Evolutionary conservation across 2,113 vertebrate species (phyloP), one percentile per base, ranked within the genome.

Genomic region (Pipra filicauda): DNA sequence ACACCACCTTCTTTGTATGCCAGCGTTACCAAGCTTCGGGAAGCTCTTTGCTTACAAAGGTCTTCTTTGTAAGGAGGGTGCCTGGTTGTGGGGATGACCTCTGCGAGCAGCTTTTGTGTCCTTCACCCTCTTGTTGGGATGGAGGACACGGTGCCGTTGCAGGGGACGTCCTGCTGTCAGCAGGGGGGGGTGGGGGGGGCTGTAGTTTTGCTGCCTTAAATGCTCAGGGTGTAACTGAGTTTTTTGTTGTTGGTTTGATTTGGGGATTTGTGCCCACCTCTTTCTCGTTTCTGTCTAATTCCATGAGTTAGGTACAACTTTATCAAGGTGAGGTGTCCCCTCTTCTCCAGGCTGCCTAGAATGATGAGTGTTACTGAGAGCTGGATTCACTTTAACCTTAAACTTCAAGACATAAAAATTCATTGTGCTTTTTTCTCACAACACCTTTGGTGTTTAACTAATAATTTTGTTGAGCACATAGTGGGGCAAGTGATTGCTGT

Each of bases 61-160:
- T 22, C 10, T 39, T 8, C 78, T 57, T 77, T 91, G 64, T 93
- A 8, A 62, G 37, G 43, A 46, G 23, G 4, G 1, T 12, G 44
- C 23, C 16, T 2, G 52, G 48, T 49, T 82, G 18, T 75, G 51
- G 43, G 77, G 35, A 26, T 86, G 79, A 84, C 44, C 76, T 67
- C 79, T 41, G 49, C 0, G 3, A 62, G 69, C 48, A 71, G n/a
- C n/a, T 55, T 80, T 48, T 4, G 1, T 35, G 26, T 28, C 12
- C 41, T 64, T 22, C 72, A 57, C 48, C 41, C 35, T 70, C 78
- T 74, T 6, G 35, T 33, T 19, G 27, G 28, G 15, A 27, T 6
- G 30, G 23, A 43, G 39, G 44, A 22, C 10, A 5, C 1, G 0
- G 46, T 59, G 41, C 14, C 6, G 2, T 5, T n/a, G 37, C 11